Percentiles rank a stretch among this genome's conserved stretches.
These are phyloP conservation scores for Caenorhabditis doughertyi DNA, from an alignment of 2,888 invertebrate genomes.

Conservation along the genomic window DNA sequence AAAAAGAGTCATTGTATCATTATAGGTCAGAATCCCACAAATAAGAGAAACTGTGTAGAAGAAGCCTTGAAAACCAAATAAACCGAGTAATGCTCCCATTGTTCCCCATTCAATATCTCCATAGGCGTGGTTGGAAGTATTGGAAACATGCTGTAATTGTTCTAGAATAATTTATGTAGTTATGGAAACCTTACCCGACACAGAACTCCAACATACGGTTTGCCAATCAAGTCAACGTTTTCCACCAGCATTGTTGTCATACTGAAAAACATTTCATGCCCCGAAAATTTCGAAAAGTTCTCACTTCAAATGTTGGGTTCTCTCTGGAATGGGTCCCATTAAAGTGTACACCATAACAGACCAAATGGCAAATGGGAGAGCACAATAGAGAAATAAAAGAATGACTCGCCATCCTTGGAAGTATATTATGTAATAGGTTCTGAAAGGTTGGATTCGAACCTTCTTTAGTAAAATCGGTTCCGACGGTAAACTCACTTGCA, in stretches of 20 bases:
- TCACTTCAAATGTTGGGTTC: slow-evolving; percentile 37
- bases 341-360: not conserved
- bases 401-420: slow-evolving; percentile 26
- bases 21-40: slow-evolving; percentile 30
- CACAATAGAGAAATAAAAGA: slow-evolving; percentile 23
- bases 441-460: no score
- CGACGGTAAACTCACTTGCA: slow-evolving; percentile 23
- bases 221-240: not conserved
- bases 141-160: slow-evolving; percentile 18
- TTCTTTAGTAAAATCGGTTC: no score
- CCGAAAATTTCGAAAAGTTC: no score
- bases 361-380: slow-evolving; percentile 33
- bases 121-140: not conserved
- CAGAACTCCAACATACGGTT: slow-evolving; percentile 13
- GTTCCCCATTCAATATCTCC: slow-evolving; percentile 41
- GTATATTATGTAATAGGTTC: not conserved
- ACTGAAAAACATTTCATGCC: no score
- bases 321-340: slow-evolving; percentile 24
- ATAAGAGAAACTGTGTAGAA: slow-evolving; percentile 30
- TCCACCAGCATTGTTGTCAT: slow-evolving; percentile 1
- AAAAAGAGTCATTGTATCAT: slow-evolving; percentile 17
- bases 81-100: slow-evolving; percentile 13
- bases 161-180: not conserved
- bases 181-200: slow-evolving; percentile 1
- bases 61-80: slow-evolving; percentile 34